phyloP scores from a whole-genome alignment of 2,113 vertebrate genomes.

The Chascanopsetta lugubris region DNA sequence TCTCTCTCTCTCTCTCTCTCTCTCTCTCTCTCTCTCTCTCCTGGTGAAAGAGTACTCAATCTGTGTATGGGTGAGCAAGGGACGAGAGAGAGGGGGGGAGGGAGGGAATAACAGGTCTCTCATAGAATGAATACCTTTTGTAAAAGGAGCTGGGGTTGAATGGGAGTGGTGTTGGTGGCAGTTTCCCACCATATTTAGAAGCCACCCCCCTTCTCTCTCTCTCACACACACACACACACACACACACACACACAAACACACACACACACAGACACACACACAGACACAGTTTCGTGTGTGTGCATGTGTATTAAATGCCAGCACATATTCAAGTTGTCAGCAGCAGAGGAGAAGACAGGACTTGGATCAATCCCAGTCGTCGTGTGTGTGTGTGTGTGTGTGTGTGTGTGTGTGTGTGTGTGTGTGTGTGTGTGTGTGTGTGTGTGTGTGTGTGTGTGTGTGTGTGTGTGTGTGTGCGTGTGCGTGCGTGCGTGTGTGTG shows the following conservation, averaged over 20 bases:
- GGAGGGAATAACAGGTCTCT: slow-evolving; percentile 62
- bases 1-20: slow-evolving; percentile 38
- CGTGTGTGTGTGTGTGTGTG: neutral
- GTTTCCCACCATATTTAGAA: slow-evolving; percentile 79
- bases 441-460: neutral
- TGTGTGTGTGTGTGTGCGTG: neutral
- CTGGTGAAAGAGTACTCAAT: slow-evolving; percentile 55
- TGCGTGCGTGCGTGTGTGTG: slow-evolving; percentile 19
- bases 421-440: slow-evolving; percentile 23
- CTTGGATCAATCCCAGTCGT: slow-evolving; percentile 31
- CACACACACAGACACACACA: slow-evolving; percentile 19
- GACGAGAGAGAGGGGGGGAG: slow-evolving; percentile 29
- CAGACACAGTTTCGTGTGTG: slow-evolving; percentile 6
- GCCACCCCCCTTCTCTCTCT: slow-evolving; percentile 20
- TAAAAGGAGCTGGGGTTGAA: slow-evolving; percentile 72
- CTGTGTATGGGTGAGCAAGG: slow-evolving; percentile 35
- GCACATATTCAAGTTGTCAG: slow-evolving; percentile 48
- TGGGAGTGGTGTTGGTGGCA: slow-evolving; percentile 77
- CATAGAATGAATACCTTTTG: slow-evolving; percentile 76
- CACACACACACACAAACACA: slow-evolving; percentile 17
- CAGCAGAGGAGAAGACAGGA: slow-evolving; percentile 35
- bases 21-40: neutral
- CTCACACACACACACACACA: slow-evolving; percentile 30
- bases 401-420: neutral
- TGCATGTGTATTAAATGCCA: slow-evolving; percentile 48